Evolutionary conservation across 2,888 invertebrate species (phyloP).

Genomic region (Bembecia ichneumoniformis): DNA sequence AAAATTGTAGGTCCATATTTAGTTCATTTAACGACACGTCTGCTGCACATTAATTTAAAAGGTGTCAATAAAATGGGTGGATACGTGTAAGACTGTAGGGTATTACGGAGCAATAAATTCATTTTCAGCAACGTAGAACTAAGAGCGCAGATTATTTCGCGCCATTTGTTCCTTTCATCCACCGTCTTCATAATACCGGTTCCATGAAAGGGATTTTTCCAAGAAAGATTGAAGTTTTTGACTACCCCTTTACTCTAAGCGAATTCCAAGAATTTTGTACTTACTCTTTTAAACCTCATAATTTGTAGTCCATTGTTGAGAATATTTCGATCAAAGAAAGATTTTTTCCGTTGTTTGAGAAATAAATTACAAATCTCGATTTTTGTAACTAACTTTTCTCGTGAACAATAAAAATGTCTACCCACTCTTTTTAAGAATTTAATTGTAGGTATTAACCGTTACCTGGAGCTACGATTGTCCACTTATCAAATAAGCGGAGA

Average conservation of each 20-base stretch:
- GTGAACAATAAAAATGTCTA: background rate
- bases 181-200: slow-evolving; percentile 59
- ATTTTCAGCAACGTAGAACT: slow-evolving; percentile 63
- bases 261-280: slow-evolving; percentile 30
- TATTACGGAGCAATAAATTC: slow-evolving; percentile 64
- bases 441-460: no score
- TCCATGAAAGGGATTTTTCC: slow-evolving; percentile 50
- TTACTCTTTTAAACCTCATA: background rate
- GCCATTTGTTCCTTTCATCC: slow-evolving; percentile 67
- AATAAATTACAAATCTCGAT: background rate
- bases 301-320: background rate
- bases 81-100: slow-evolving; percentile 30
- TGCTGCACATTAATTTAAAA: slow-evolving; percentile 14
- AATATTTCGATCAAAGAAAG: background rate
- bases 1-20: no score
- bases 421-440: background rate
- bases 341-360: background rate
- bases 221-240: slow-evolving; percentile 51
- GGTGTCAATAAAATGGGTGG: slow-evolving; percentile 54
- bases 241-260: slow-evolving; percentile 40
- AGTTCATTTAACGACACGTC: no score
- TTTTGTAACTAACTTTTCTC: background rate
- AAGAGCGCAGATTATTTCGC: slow-evolving; percentile 69
- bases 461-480: no score
- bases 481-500: no score